Percentiles rank a stretch among this genome's conserved stretches.
Evolutionary conservation across 2,113 vertebrate genomes (phyloP).

Genomic region (Egretta garzetta): DNA sequence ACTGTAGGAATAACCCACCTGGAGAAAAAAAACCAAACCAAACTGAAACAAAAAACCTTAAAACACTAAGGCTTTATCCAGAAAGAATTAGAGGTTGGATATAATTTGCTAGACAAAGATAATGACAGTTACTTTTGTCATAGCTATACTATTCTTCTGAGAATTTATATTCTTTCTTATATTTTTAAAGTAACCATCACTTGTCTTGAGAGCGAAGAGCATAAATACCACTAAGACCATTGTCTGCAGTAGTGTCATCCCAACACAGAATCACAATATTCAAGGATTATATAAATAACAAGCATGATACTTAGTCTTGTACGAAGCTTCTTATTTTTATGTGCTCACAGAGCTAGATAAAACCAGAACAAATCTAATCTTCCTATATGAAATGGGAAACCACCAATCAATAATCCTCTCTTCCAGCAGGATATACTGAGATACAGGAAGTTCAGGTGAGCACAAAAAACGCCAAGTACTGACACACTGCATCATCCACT

Average conservation of each 20-base stretch:
- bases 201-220: neutral
- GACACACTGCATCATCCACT: neutral
- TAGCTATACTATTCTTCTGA: neutral
- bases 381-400: neutral
- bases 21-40: neutral
- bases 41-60: neutral
- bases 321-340: neutral
- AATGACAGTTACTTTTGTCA: neutral
- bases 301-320: neutral
- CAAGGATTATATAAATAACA: neutral
- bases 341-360: neutral
- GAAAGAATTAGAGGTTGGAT: neutral
- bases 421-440: neutral
- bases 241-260: neutral
- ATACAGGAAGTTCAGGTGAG: neutral
- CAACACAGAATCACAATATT: neutral
- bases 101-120: neutral
- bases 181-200: neutral
- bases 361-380: neutral
- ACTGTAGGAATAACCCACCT: neutral
- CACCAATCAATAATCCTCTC: neutral
- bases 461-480: neutral
- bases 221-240: neutral
- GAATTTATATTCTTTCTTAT: neutral
- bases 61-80: neutral